Base-by-base conservation (phyloP, 2,113 vertebrate genomes). In the Motacilla tschutschensis region DNA sequence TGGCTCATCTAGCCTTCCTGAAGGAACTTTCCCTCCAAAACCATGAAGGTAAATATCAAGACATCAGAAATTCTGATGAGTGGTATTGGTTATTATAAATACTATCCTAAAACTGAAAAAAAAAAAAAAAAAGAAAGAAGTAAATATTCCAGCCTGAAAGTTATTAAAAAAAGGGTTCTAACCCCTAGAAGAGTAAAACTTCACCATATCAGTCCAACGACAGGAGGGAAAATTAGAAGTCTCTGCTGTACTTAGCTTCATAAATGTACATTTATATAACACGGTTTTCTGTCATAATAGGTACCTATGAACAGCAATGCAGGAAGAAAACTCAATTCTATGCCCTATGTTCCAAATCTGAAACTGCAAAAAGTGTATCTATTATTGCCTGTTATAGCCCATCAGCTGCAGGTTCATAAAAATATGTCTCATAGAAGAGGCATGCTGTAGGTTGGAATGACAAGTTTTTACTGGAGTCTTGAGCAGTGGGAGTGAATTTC, bases 401-500 rank as follows among this genome's bases (percentile, higher is more conserved):
- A 77, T 80, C 59, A 89, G 22, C 8, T 66, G 11, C 50, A 82
- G 36, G 31, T 83, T 82, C 57, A 70, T 82, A 85, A 78, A 90
- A 91, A 55, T 77, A 55, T 44, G 51, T 57, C 19, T 76, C 55
- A 78, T 38, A 59, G 51, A 89, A 84, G 51, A 57, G 17, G 60
- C 17, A 29, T 43, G 26, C 9, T 64, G 4, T 55, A 51, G 33
- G 72, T 82, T 82, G 25, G 35, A 84, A 76, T 84, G 35, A 72
- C 59, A 57, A 55, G 17, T 51, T 91, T 87, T 89, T 80, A 83
- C 40, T 73, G 83, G 60, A 77, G 44, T 79, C 21, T 87, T 63
- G 25, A 91, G 66, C n/a, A 83, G 31, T 63, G 60, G 74, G 58
- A 85, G 31, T 83, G 65, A 83, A 64, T 91, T 85, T 85, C 58